Evolutionary conservation across 2,888 invertebrate genomes (phyloP), one percentile per base, ranked within the genome.

Genomic region (Micoletzkya japonica): DNA sequence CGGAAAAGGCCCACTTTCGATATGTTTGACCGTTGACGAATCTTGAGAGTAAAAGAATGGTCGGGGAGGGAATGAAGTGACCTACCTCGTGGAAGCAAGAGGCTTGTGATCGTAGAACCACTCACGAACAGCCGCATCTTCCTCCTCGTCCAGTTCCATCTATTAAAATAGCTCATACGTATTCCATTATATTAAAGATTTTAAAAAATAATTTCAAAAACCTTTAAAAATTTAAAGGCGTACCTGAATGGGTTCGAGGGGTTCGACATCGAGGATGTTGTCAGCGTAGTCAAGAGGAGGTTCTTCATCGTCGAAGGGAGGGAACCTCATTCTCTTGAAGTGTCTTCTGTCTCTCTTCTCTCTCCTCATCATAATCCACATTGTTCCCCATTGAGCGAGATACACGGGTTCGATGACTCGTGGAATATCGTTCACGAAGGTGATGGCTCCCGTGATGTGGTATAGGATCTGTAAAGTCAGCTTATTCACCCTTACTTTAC

Each of bases 31-130:
- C 98, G 88, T 99, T 99, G 0, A 98, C 94, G 86, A 90, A 90
- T 75, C 91, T 91, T 84, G 20, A 76, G 72, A 50, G 7, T 20
- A 49, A 36, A n/a, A 14, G 6, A 30, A 14, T 24, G 39, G 36
- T 44, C 14, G 4, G 7, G 10, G 7, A 56, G 0, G 64, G 1
- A 7, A 58, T 36, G 26, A 44, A 56, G 54, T 39, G 17, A 37
- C 14, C 88, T 89, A 92, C 90, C 91, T 92, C 0, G 94, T 92
- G 70, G 94, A 95, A 64, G 94, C 90, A 34, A 99, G 88, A 3
- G 98, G 96, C 86, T 95, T 95, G 86, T 95, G 94, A 84, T 99
- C 97, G 86, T 99, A 99, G 86, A 99, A 94, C 98, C 98, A 99
- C 70, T 92, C 91, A n/a, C 90, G 90, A 0, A 98, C 89, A 60